A percentile compares a stretch with the other conserved stretches of the same genome.
Conservation (phyloP, 2,888 invertebrate genomes). For the Caenorhabditis afra region DNA sequence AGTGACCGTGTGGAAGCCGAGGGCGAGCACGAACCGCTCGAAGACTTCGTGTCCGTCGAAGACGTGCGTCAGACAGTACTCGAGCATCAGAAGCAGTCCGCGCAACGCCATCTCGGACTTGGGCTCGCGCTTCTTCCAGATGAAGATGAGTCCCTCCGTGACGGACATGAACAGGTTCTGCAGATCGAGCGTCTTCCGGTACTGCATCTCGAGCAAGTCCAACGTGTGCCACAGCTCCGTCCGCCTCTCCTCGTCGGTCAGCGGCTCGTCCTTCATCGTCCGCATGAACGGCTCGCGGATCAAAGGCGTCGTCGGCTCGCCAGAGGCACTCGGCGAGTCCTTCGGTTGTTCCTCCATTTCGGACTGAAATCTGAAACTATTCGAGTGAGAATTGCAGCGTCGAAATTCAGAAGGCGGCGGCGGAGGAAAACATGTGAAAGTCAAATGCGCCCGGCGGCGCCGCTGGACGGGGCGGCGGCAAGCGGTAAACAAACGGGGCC, state of each 20-base stretch:
- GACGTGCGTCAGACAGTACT: slow-evolving; percentile 76
- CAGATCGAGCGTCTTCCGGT: slow-evolving; percentile 25
- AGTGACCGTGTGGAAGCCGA: slow-evolving; percentile 69
- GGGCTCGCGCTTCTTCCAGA: slow-evolving; percentile 72
- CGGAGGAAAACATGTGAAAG: neutral
- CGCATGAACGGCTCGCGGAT: slow-evolving; percentile 45
- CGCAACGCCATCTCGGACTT: slow-evolving; percentile 76
- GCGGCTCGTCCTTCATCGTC: slow-evolving; percentile 32
- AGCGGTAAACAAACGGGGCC: slow-evolving; percentile 3
- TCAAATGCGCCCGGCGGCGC: neutral
- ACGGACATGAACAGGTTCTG: slow-evolving; percentile 41
- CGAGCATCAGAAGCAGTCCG: slow-evolving; percentile 75
- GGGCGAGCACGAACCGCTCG: slow-evolving; percentile 72
- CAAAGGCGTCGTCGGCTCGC: too few species aligned
- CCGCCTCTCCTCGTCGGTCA: slow-evolving; percentile 29
- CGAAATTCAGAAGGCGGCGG: neutral
- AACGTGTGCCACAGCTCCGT: slow-evolving; percentile 50
- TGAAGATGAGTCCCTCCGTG: slow-evolving; percentile 65
- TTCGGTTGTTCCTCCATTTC: slow-evolving; percentile 28
- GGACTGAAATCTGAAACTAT: neutral
- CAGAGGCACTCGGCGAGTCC: slow-evolving; percentile 8
- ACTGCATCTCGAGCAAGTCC: slow-evolving; percentile 41
- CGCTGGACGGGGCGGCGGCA: too few species aligned
- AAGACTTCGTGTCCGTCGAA: slow-evolving; percentile 73
- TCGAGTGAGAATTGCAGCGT: too few species aligned